These are phyloP conservation scores for Agriopis leucophaearia DNA, from an alignment of 2,888 invertebrate species.

Conservation along the genomic window DNA sequence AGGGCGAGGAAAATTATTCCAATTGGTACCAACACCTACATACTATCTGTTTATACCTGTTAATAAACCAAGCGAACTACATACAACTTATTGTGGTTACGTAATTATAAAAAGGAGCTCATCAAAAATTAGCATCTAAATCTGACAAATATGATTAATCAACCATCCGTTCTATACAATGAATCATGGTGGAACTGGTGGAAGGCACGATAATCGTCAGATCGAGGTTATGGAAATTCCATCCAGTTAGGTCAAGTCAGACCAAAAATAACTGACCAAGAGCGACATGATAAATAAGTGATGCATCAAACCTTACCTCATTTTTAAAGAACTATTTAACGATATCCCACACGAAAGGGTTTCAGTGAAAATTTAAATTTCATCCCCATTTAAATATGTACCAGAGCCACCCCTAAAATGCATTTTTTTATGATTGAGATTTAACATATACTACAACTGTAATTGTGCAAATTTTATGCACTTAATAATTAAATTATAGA, in stretches of 20 bases:
- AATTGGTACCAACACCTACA: neutral
- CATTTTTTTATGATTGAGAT: too few species aligned
- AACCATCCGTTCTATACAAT: neutral
- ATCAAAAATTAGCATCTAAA: neutral
- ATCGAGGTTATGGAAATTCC: neutral
- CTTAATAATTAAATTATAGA: too few species aligned
- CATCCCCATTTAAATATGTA: too few species aligned
- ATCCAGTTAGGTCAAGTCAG: neutral
- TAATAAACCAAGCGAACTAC: conserved; percentile 5
- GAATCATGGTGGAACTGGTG: neutral
- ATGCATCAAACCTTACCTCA: too few species aligned
- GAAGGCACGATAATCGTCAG: neutral
- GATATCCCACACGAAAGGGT: too few species aligned
- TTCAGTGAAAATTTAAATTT: too few species aligned
- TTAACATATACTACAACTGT: too few species aligned
- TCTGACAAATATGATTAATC: neutral
- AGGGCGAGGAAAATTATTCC: conserved; percentile 15
- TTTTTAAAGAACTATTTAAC: too few species aligned
- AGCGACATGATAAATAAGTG: too few species aligned
- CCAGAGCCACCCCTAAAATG: too few species aligned
- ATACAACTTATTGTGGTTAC: neutral
- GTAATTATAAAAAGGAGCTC: neutral
- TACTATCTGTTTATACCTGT: neutral
- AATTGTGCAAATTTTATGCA: too few species aligned
- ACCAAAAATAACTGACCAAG: neutral